These are phyloP conservation scores for Zeuzera pyrina DNA, from an alignment of 2,888 invertebrate genomes.

Conservation along the genomic window DNA sequence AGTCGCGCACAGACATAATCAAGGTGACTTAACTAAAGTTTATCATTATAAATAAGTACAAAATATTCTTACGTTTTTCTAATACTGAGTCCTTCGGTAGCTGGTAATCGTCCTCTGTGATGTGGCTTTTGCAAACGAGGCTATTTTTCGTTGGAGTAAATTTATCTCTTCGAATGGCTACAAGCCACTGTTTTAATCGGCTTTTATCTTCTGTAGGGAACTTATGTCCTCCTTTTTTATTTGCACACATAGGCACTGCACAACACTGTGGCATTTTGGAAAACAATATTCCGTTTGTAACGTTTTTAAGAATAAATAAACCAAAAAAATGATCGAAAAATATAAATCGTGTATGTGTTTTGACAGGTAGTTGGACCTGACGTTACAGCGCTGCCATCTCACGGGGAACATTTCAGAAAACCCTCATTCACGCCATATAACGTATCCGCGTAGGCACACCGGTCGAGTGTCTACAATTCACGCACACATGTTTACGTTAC, in stretches of 20 bases:
- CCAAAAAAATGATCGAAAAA: background rate
- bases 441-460: too few species aligned
- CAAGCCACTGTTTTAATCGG: constrained; percentile 8
- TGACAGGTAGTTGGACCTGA: constrained; percentile 5
- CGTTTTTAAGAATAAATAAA: background rate
- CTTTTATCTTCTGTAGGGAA: constrained; percentile 2
- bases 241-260: constrained; percentile 2
- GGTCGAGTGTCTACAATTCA: too few species aligned
- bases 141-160: constrained; percentile 6
- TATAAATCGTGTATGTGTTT: constrained; percentile 1
- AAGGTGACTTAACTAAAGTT: background rate
- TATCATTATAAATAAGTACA: background rate
- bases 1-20: background rate
- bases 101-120: constrained; percentile 1
- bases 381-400: constrained; percentile 5
- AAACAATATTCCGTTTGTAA: background rate
- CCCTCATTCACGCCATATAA: too few species aligned
- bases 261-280: constrained; percentile 7
- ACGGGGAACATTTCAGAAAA: constrained; percentile 2
- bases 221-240: constrained; percentile 2
- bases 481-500: too few species aligned
- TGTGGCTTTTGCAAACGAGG: constrained; percentile 1
- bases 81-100: constrained; percentile 6
- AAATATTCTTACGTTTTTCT: constrained; percentile 8
- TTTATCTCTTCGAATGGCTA: constrained; percentile 7